Base-by-base conservation (phyloP, 2,888 invertebrate genomes). In the Pammene fasciana region DNA sequence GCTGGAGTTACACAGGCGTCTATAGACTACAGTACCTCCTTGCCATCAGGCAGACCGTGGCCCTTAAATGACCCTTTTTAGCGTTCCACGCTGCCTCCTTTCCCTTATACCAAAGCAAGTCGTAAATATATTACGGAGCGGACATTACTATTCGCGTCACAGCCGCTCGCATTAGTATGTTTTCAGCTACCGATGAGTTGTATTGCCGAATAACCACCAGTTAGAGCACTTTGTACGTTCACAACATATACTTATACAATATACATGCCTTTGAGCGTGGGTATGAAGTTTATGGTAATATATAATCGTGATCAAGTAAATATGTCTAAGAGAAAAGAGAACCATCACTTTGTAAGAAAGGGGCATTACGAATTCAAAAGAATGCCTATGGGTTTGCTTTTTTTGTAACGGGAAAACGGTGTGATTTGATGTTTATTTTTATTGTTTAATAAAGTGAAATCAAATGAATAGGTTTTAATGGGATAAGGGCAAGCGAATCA, bases 61-160 rank as follows among this genome's bases (percentile, higher is more conserved):
- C 7, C 36, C 9, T 41, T n/a, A n/a, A n/a, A n/a, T 54, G 14
- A 26, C 11, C 50, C 9, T 54, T 38, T 57, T 13, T 41, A 14
- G 18, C 38, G 11, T 10, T 16, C 18, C 34, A 13, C 50, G 52
- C 62, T 62, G 8, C 41, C 38, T 18, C 38, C 10, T 41, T 0
- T 62, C 13, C n/a, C 18, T 13, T 41, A 3, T 0, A 0, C 62
- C 50, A 26, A 41, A 41, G 8, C 36, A 6, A 13, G 50, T 62
- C 62, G 62, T 62, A 62, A 62, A 62, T 62, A 59, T 59, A 57
- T 57, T 52, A 57, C 59, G 26, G 45, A 10, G 18, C 36, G 54
- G 36, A 11, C 52, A 48, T 41, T 60, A 54, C 59, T 67, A 61
- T 67, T 46, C 62, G 10, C 50, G 62, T 62, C 62, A 62, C 62